Evolutionary conservation across 2,113 vertebrate genomes (phyloP), one percentile per base, ranked within the genome.

Genomic region (Pao palembangensis): DNA sequence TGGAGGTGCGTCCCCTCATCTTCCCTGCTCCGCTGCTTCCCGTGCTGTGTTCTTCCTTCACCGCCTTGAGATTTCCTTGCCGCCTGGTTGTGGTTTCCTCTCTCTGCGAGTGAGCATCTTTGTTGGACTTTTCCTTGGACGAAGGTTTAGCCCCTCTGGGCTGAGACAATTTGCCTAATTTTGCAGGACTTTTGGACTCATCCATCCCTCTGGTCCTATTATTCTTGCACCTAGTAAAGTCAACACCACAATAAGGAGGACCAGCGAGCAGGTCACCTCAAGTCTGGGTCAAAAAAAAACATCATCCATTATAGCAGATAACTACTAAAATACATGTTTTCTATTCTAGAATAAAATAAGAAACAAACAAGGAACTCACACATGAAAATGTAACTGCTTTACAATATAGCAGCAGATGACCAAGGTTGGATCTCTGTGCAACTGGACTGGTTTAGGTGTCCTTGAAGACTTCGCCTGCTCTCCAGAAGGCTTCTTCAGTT

Each of bases 181-280:
- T 96, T 72, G 91, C 90, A 70, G 93, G 90, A 87, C 88, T 93
- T 87, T 71, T 89, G 76, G 89, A 86, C 66, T 93, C 94, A 83
- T 97, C 95, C 95, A 98, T 99, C 85, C 90, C 92, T 91, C 68
- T 86, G 34, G 59, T 23, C 58, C 73, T 67, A 68, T 52, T 61
- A 54, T 58, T 76, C 75, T 87, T 85, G 81, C 73, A 81, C 79
- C 81, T 67, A 87, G 87, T 82, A 69, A 71, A 56, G 64, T 80
- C 55, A 68, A 79, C 64, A 65, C 70, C 67, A 58, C 66, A 10
- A 25, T 70, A 61, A 75, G 67, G 68, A 81, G 58, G 56, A 57
- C 54, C 79, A 65, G 72, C 53, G 59, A 75, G 57, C 51, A 10
- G 60, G 58, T 28, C 44, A 58, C 77, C 56, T 49, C 54, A 54